Base-by-base conservation (phyloP, 2,113 vertebrate genomes). In the Laterallus jamaicensis region DNA sequence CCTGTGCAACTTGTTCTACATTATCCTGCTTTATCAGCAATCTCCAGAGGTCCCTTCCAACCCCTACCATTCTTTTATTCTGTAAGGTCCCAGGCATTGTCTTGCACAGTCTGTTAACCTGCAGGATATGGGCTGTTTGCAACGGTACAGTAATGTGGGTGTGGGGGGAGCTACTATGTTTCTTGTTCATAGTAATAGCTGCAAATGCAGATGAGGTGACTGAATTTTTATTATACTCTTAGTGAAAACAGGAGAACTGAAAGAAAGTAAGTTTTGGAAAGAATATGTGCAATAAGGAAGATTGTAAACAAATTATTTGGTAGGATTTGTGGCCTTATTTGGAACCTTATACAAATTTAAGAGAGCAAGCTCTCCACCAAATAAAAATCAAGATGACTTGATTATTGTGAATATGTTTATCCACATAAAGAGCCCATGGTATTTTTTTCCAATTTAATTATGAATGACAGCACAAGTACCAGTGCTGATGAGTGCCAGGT, bases 141-240 rank as follows among this genome's bases (percentile, higher is more conserved):
- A 13, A 14, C 39, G 32, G 60, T 44, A 20, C 3, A 2, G 28
- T 40, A 15, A 4, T 32, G 31, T 54, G 63, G 78, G 29, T 0
- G 0, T 47, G 39, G 40, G n/a, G 15, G 9, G 5, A 54, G 12
- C 58, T 8, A 3, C 63, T 50, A 0, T 50, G 28, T 49, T 92
- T n/a, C n/a, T 15, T n/a, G 8, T 63, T 28, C 29, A 8, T 2
- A 92, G 28, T 26, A 70, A 8, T 74, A 84, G n/a, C 11, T 67
- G 60, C 55, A 83, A 88, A 83, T 69, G 50, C 13, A 73, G 35
- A 64, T 73, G 63, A 92, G 21, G 14, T 66, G 15, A 19, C 50
- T 68, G 35, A 73, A 82, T 12, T 77, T 82, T 59, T 80, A 3
- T 55, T 86, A 26, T 2, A 7, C 12, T 88, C 47, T 21, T 42